These are phyloP conservation scores for Drosophila picticornis DNA, from an alignment of 2,888 invertebrate species.

Conservation along the genomic window DNA sequence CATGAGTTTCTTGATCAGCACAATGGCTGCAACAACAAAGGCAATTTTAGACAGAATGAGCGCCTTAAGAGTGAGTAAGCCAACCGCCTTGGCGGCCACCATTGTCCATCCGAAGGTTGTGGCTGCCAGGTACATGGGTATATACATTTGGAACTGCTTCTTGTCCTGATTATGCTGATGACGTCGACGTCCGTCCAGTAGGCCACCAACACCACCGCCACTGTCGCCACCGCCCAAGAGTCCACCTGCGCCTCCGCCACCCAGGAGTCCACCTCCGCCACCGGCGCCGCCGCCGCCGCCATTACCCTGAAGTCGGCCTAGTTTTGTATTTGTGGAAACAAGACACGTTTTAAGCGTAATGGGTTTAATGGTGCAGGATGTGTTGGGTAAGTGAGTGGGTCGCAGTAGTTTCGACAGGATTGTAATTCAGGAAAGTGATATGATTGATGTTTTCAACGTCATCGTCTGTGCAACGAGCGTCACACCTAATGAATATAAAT, in stretches of 20 bases:
- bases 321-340: conserved; percentile 47
- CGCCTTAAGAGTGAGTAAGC: conserved; percentile 89
- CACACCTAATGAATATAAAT: conserved; percentile 66
- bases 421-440: conserved; percentile 40
- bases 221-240: conserved; percentile 43
- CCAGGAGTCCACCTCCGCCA: conserved; percentile 51
- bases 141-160: conserved; percentile 88
- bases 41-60: conserved; percentile 90
- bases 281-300: conserved; percentile 57
- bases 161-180: conserved; percentile 86
- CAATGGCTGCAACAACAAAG: conserved; percentile 87
- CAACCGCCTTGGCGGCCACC: conserved; percentile 88
- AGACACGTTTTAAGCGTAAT: conserved; percentile 65
- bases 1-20: conserved; percentile 88
- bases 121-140: conserved; percentile 89
- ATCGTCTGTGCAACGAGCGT: conserved; percentile 44
- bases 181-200: conserved; percentile 60
- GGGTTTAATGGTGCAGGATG: conserved; percentile 45
- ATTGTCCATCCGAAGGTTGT: conserved; percentile 89
- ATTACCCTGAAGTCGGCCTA: conserved; percentile 70
- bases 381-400: conserved; percentile 10
- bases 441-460: conserved; percentile 66
- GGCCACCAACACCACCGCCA: conserved; percentile 64
- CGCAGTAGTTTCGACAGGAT: conserved; percentile 25
- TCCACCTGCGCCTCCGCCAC: conserved; percentile 52